Conservation (phyloP, 2,113 vertebrate species). For the Nyctibius bracteatus region DNA sequence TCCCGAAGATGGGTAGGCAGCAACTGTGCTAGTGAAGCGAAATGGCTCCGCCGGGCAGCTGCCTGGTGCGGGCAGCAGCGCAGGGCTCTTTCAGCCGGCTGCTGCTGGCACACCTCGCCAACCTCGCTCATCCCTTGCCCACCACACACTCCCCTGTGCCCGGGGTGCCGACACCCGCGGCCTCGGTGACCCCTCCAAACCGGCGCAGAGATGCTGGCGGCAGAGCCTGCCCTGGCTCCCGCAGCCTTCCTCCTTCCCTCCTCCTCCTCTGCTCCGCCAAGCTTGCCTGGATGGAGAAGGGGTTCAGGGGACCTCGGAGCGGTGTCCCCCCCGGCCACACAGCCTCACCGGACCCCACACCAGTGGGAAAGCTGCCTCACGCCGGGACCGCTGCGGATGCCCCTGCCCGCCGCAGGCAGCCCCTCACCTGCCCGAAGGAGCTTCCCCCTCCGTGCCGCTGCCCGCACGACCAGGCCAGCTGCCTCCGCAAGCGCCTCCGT, state of each 20-base stretch:
- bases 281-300: background rate
- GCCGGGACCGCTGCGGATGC: background rate
- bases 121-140: background rate
- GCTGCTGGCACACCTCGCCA: background rate
- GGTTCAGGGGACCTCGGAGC: background rate
- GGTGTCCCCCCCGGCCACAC: background rate
- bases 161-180: background rate
- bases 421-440: no score
- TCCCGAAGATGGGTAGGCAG: background rate
- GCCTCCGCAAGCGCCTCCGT: background rate
- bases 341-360: background rate
- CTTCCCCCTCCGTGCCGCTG: no score
- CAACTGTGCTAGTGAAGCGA: background rate
- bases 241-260: background rate
- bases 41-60: slow-evolving; percentile 16
- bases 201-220: background rate
- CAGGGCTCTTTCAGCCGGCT: background rate
- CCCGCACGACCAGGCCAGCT: background rate
- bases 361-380: background rate
- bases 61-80: background rate
- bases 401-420: no score
- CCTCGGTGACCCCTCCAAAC: background rate
- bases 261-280: background rate
- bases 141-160: background rate
- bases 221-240: background rate